Evolutionary conservation across 2,888 invertebrate species (phyloP), one percentile per base, ranked within the genome.

Genomic region (Sialis fuliginosa): DNA sequence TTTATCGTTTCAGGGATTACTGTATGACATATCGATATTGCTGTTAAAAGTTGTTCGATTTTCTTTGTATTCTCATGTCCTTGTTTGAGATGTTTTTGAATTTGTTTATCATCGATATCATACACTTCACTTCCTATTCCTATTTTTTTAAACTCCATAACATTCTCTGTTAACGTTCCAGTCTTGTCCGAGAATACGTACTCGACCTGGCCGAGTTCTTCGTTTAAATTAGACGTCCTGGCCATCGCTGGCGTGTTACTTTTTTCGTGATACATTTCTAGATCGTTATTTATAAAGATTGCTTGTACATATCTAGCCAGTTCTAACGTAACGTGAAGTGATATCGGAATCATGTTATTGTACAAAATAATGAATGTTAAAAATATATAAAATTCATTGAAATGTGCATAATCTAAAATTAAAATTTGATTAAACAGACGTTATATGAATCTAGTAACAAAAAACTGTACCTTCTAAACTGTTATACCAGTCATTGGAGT

Each of bases 311-410:
- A 97, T 56, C 98, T 79, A 50, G 99, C 98, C 52, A 98, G 81
- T 70, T 99, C 98, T 54, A 99, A 75, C 2, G 98, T 96, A 33
- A 99, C 97, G 82, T 97, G 98, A 56, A 99, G 72, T 54, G 96
- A 96, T 67, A 99, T 99, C 35, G 98, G 98, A 67, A 99, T 97
- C 59, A 99, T 77, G 70, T 99, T 99, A 74, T 97, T 97, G 76
- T 93, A 99, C 56, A 99, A 75, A 71, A 99, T 98, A 60, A 98
- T 84, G 71, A 98, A 99, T 10, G 98, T 99, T 57, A 99, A 73
- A 59, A 97, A 80, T 68, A 93, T 97, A 70, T 87, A 22, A 22
- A 22, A 22, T 22, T 22, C 22, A 22, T 22, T 22, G 4, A 22
- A 22, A 22, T 22, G 22, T 22, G 22, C 2, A 22, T 22, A 22